A percentile compares a stretch with the other conserved stretches of the same genome.
Evolutionary conservation across 2,113 vertebrate species (phyloP).

Genomic region (Rattus rattus): DNA sequence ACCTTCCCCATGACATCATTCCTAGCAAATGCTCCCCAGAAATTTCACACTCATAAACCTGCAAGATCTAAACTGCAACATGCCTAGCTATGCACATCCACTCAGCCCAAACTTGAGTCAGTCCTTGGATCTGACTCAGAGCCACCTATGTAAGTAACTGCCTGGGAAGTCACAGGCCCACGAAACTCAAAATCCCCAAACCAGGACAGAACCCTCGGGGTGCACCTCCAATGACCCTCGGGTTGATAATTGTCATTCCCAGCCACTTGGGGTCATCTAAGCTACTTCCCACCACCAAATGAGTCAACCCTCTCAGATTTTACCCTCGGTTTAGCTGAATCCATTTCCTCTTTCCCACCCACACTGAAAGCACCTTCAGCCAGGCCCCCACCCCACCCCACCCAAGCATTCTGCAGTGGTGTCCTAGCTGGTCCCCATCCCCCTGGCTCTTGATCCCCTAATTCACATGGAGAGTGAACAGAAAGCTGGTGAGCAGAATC

Average conservation of each 20-base stretch:
- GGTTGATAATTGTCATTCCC: not conserved
- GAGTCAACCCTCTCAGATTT: not conserved
- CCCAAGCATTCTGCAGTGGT: fast-evolving
- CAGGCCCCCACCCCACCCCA: not conserved
- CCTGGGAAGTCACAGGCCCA: not conserved
- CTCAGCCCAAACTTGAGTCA: not conserved
- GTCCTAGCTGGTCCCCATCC: not conserved
- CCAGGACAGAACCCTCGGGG: too few species aligned
- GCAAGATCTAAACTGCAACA: not conserved
- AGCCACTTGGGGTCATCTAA: not conserved
- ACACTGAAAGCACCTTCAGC: not conserved
- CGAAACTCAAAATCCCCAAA: not conserved
- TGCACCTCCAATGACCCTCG: not conserved
- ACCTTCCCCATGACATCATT: too few species aligned
- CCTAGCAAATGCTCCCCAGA: not conserved
- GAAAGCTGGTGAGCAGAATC: not conserved
- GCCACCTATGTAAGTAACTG: not conserved
- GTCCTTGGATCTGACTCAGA: too few species aligned
- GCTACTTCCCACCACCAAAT: not conserved
- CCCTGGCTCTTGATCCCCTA: not conserved
- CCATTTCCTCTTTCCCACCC: not conserved
- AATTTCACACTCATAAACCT: not conserved
- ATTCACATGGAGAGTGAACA: fast-evolving
- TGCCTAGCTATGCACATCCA: too few species aligned
- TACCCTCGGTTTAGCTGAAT: not conserved